Evolutionary conservation across 2,797 vertebrate species (phyloP).

Genomic region (Erethizon dorsatum): DNA sequence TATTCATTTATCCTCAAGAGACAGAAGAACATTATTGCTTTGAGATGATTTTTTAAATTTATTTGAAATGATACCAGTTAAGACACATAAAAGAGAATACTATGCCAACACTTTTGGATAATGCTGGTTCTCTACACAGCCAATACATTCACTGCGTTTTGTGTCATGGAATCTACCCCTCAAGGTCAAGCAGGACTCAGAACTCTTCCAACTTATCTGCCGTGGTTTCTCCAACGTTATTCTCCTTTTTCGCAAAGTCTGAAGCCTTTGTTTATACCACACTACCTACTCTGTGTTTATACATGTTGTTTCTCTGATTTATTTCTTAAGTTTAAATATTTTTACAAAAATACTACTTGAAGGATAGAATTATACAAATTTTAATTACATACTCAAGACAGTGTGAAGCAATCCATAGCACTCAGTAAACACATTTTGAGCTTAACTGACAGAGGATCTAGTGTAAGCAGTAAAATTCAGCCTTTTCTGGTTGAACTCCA

Average conservation of each 20-base stretch:
- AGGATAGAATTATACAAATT: neutral
- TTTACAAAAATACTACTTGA: neutral
- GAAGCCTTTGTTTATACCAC: neutral
- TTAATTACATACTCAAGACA: neutral
- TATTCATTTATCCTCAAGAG: neutral
- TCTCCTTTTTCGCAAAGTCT: neutral
- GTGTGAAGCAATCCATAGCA: neutral
- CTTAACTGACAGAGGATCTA: neutral
- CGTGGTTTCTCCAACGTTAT: neutral
- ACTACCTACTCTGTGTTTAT: neutral
- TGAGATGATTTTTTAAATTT: neutral
- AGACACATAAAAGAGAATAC: neutral
- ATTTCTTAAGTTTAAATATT: neutral
- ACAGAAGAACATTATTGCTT: neutral
- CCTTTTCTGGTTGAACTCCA: neutral
- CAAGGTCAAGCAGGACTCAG: neutral
- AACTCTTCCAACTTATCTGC: neutral
- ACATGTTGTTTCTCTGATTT: neutral
- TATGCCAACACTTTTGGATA: neutral
- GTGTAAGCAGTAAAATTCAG: neutral
- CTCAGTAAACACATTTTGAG: neutral
- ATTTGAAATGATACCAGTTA: neutral
- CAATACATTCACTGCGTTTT: neutral
- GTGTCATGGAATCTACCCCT: neutral
- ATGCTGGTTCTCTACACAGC: neutral